phyloP scores from a whole-genome alignment of 2,888 invertebrate species.

The Calameuta pallipes region DNA sequence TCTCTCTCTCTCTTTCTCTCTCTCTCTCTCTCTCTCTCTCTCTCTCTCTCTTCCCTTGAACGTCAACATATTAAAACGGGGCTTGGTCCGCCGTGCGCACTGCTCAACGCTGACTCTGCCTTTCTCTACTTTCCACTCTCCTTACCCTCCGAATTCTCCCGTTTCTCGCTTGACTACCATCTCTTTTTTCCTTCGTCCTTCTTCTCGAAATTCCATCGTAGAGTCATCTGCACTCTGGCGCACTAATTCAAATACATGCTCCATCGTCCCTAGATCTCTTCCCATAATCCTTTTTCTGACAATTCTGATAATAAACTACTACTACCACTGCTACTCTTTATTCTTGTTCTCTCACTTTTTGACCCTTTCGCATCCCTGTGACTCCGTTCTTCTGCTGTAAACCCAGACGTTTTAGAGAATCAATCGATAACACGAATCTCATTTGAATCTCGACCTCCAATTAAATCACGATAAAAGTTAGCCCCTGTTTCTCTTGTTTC shows the following conservation, averaged over 20 bases:
- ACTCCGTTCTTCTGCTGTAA: too few species aligned
- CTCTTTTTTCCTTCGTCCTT: conserved; percentile 8
- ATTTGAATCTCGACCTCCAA: conserved; percentile 22
- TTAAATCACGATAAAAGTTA: conserved; percentile 40
- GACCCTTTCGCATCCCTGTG: too few species aligned
- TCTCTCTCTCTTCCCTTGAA: conserved; percentile 28
- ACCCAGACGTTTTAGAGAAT: too few species aligned
- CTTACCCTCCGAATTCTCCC: background rate
- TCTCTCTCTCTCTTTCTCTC: conserved; percentile 23
- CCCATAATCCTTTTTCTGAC: too few species aligned
- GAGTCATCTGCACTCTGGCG: background rate
- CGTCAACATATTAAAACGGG: conserved; percentile 61
- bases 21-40: conserved; percentile 27
- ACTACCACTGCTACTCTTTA: too few species aligned
- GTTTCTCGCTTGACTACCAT: background rate
- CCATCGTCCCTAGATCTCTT: background rate
- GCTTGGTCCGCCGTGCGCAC: conserved; percentile 36
- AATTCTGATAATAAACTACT: too few species aligned
- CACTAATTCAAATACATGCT: conserved; percentile 1
- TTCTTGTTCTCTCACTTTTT: too few species aligned
- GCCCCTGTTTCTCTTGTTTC: conserved; percentile 20
- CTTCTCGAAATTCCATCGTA: background rate
- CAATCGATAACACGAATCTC: background rate
- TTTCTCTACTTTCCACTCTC: conserved; percentile 30
- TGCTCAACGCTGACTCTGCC: conserved; percentile 57